These are phyloP conservation scores for Tipula confusa DNA, from an alignment of 2,888 invertebrate species.

Conservation along the genomic window DNA sequence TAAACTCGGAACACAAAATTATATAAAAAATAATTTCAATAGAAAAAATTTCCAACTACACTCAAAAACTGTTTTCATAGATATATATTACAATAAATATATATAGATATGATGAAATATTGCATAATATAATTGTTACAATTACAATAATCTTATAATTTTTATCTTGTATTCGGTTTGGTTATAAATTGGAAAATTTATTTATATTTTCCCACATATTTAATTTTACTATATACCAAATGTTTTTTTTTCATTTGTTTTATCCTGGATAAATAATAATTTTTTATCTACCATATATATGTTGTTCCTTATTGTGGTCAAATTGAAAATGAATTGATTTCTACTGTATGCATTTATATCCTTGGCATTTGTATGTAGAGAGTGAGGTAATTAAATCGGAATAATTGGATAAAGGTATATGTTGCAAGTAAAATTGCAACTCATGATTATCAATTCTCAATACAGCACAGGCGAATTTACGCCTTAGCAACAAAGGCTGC, in stretches of 20 bases:
- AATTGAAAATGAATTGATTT: slow-evolving; percentile 25
- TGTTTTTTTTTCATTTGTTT: background rate
- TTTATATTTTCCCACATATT: slow-evolving; percentile 13
- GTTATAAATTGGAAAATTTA: slow-evolving; percentile 16
- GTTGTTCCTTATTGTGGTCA: background rate
- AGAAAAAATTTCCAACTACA: background rate
- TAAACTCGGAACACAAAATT: no score
- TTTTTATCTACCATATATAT: background rate
- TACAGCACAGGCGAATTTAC: no score
- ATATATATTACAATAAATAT: background rate
- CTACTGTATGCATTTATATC: background rate
- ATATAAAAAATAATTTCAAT: background rate
- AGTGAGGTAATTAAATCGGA: background rate
- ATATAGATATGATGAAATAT: background rate
- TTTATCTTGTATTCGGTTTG: background rate
- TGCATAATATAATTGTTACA: slow-evolving; percentile 25
- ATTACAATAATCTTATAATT: slow-evolving; percentile 20
- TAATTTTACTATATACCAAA: background rate
- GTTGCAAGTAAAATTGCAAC: no score
- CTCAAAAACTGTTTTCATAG: background rate
- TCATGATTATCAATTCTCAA: no score
- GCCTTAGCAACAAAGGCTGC: no score
- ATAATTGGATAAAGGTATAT: no score
- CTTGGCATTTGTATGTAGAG: background rate
- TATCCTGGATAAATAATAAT: background rate